A percentile compares a stretch with the other conserved stretches of the same genome.
Conservation (phyloP, 2,113 vertebrate species). For the Lophura nycthemera region DNA sequence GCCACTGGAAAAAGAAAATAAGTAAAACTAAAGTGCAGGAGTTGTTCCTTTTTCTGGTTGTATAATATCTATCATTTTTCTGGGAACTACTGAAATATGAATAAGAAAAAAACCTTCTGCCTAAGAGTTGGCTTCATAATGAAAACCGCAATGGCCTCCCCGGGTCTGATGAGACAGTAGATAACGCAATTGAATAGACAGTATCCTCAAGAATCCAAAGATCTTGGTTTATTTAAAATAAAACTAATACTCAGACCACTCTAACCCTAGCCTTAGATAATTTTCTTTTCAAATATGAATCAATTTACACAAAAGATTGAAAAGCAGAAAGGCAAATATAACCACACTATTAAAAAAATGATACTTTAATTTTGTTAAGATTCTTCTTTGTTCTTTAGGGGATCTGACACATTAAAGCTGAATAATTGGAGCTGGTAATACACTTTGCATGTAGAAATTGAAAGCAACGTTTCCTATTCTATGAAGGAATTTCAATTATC, state of each 20-base stretch:
- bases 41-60: background rate
- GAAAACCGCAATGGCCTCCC: background rate
- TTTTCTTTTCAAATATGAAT: background rate
- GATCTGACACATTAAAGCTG: background rate
- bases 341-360: background rate
- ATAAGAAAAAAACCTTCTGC: background rate
- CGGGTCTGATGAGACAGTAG: background rate
- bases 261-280: background rate
- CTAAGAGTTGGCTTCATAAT: background rate
- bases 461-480: background rate
- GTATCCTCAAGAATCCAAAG: background rate
- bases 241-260: background rate
- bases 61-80: background rate
- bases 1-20: background rate
- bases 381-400: background rate
- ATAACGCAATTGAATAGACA: background rate
- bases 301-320: background rate
- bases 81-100: background rate
- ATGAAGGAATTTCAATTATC: background rate
- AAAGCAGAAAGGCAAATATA: background rate
- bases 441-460: background rate
- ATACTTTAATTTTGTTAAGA: background rate
- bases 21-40: background rate
- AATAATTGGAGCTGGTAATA: background rate
- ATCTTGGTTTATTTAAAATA: background rate